A percentile compares a stretch with the other conserved stretches of the same genome.
Conservation (phyloP, 2,888 invertebrate genomes). For the Charanyca ferruginea region DNA sequence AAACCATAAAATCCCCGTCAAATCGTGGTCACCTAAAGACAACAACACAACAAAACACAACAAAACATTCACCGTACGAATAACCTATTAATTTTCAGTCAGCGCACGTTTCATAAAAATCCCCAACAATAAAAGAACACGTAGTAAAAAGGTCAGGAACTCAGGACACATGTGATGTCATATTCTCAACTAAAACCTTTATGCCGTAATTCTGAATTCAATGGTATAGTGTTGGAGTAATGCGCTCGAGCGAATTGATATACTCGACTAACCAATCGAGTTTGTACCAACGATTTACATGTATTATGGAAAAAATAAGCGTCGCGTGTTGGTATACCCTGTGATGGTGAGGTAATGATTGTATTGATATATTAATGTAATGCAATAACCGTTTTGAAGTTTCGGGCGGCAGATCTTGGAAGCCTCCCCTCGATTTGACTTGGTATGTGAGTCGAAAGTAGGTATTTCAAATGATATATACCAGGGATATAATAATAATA, state of each 20-base stretch:
- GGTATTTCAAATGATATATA: too few species aligned
- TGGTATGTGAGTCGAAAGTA: too few species aligned
- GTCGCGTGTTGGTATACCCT: slow-evolving; percentile 63
- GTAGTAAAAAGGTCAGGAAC: slow-evolving; percentile 61
- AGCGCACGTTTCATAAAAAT: slow-evolving; percentile 19
- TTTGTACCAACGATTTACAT: slow-evolving; percentile 68
- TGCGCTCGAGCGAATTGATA: slow-evolving; percentile 41
- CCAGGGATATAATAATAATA: too few species aligned
- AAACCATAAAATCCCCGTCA: background rate
- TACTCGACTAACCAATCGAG: slow-evolving; percentile 46
- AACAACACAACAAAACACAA: too few species aligned
- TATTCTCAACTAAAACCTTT: slow-evolving; percentile 55
- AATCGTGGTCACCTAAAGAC: slow-evolving; percentile 1
- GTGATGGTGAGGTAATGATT: slow-evolving; percentile 39
- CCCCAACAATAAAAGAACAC: slow-evolving; percentile 45
- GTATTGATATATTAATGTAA: slow-evolving; percentile 12
- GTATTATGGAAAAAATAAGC: slow-evolving; percentile 47
- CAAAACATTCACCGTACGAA: slow-evolving; percentile 10
- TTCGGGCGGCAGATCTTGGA: too few species aligned
- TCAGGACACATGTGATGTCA: slow-evolving; percentile 55
- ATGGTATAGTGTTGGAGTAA: slow-evolving; percentile 48
- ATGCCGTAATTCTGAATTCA: slow-evolving; percentile 55
- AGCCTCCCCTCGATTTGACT: too few species aligned
- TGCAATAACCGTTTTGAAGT: too few species aligned
- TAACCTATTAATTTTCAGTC: slow-evolving; percentile 31